These are phyloP conservation scores for Burhinus bistriatus DNA, from an alignment of 2,113 vertebrate species.

Conservation along the genomic window DNA sequence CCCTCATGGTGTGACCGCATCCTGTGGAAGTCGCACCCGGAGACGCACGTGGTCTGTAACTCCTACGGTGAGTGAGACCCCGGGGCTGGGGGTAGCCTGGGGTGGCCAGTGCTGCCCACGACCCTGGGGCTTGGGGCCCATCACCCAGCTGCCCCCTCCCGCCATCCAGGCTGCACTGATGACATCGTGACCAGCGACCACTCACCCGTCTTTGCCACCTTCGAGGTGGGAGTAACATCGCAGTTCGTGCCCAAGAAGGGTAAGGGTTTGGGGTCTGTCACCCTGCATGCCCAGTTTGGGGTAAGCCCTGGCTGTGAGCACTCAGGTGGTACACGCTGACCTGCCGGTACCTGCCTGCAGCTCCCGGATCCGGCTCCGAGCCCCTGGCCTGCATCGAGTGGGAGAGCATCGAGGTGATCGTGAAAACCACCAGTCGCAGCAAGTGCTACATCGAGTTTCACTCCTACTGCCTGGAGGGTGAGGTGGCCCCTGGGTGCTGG, in stretches of 20 bases:
- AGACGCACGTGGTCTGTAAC: slow-evolving; percentile 80
- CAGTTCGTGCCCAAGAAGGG: slow-evolving; percentile 78
- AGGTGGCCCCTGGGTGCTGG: background rate
- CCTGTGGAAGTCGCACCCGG: slow-evolving; percentile 87
- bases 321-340: rapidly evolving
- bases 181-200: slow-evolving; percentile 89
- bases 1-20: slow-evolving; percentile 89
- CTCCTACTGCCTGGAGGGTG: slow-evolving; percentile 80
- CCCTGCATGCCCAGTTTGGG: rapidly evolving
- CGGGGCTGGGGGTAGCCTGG: rapidly evolving
- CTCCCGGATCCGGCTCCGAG: slow-evolving; percentile 56
- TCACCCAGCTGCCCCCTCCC: background rate
- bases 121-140: rapidly evolving
- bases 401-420: slow-evolving; percentile 82
- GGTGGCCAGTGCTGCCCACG: background rate
- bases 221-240: slow-evolving; percentile 81
- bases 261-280: slow-evolving; percentile 18
- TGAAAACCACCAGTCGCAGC: slow-evolving; percentile 84
- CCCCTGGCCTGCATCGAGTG: slow-evolving; percentile 79
- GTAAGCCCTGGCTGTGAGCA: rapidly evolving
- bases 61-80: slow-evolving; percentile 79
- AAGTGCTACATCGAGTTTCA: slow-evolving; percentile 88
- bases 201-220: slow-evolving; percentile 88
- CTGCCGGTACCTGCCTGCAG: background rate
- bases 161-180: slow-evolving; percentile 81